Conservation (phyloP, 2,888 invertebrate genomes). For the Agriopis marginaria region DNA sequence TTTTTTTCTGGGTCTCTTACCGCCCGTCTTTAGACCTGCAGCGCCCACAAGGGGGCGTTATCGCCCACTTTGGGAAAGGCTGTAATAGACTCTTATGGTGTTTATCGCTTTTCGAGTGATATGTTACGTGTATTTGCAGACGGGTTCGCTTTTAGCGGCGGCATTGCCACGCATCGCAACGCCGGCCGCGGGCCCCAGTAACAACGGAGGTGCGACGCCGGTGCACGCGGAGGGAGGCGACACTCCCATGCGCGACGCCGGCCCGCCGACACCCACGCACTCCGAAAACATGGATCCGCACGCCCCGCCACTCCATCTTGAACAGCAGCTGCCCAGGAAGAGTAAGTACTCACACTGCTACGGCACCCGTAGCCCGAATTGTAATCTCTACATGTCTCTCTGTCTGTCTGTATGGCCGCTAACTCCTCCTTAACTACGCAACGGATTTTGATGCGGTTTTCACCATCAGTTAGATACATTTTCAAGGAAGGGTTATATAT, state of each 20-base stretch:
- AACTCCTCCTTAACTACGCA: too few relatives aligned
- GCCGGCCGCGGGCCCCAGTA: constrained; percentile 64
- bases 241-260: constrained; percentile 77
- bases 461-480: too few relatives aligned
- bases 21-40: too few relatives aligned
- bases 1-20: too few relatives aligned
- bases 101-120: too few relatives aligned
- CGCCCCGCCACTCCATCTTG: constrained; percentile 81
- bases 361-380: not conserved
- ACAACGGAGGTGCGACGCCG: constrained; percentile 74
- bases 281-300: constrained; percentile 80
- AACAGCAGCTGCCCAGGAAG: constrained; percentile 85
- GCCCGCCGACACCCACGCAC: constrained; percentile 82
- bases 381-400: too few relatives aligned
- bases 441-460: too few relatives aligned
- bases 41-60: too few relatives aligned
- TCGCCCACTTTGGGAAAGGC: too few relatives aligned
- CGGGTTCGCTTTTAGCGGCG: constrained; percentile 88
- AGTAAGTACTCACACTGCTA: constrained; percentile 54
- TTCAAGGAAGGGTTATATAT: too few relatives aligned
- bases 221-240: constrained; percentile 63
- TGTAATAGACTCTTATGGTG: too few relatives aligned
- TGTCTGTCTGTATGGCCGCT: too few relatives aligned
- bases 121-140: constrained; percentile 57
- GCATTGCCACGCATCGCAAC: constrained; percentile 88